A percentile compares a stretch with the other conserved stretches of the same genome.
Evolutionary conservation across 2,797 vertebrate genomes (phyloP).

Genomic region (Manis crassicaudata): DNA sequence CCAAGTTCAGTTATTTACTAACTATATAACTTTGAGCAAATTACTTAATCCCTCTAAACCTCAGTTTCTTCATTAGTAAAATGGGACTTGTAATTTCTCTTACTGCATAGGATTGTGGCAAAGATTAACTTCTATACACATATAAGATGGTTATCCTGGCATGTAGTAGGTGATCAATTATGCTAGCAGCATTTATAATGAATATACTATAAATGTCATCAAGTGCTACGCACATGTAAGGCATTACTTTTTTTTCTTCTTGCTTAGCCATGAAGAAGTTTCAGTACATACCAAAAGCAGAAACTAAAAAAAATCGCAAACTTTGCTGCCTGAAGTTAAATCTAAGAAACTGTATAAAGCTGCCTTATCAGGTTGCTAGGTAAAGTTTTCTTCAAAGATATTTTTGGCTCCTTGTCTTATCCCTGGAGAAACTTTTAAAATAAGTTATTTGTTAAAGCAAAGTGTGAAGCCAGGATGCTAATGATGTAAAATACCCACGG

Average conservation of each 20-base stretch:
- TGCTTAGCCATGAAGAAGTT: constrained; percentile 31
- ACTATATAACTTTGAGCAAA: background rate
- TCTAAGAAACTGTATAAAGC: constrained; percentile 52
- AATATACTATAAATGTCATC: background rate
- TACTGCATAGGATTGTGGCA: background rate
- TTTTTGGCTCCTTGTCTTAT: constrained; percentile 73
- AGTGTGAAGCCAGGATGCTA: constrained; percentile 70
- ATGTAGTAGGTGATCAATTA: constrained; percentile 1
- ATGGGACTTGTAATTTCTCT: background rate
- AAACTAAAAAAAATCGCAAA: constrained; percentile 24
- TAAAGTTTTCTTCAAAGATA: constrained; percentile 70
- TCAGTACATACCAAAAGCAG: background rate
- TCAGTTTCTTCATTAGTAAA: constrained; percentile 36
- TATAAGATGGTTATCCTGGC: background rate
- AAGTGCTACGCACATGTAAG: background rate
- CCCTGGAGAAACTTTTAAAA: constrained; percentile 74
- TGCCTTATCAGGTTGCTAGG: constrained; percentile 66
- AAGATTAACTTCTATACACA: background rate
- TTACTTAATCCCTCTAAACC: background rate
- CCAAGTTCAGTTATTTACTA: constrained; percentile 3
- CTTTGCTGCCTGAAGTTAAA: constrained; percentile 41
- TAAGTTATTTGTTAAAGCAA: constrained; percentile 74
- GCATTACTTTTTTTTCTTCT: background rate
- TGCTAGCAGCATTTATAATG: background rate
- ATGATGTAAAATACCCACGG: constrained; percentile 73